Evolutionary conservation across 2,888 invertebrate species (phyloP).

Genomic region (Orthosia gracilis): DNA sequence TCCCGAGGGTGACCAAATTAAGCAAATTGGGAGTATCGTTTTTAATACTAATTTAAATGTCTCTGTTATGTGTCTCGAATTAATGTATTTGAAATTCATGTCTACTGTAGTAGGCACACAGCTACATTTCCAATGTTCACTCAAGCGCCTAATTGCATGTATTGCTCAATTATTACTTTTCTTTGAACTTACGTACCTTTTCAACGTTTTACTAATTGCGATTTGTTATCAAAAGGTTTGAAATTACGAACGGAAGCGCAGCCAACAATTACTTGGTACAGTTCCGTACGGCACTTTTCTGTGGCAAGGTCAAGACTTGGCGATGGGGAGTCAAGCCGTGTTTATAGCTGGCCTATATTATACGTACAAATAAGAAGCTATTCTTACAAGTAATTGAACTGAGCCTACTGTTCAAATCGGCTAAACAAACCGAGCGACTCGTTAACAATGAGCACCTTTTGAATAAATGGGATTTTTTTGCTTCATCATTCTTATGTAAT

Average conservation of each 20-base stretch:
- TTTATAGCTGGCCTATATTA: conserved; percentile 32
- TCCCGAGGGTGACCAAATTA: conserved; percentile 23
- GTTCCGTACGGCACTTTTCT: conserved; percentile 49
- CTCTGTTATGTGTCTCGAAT: background rate
- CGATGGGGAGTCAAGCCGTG: conserved; percentile 11
- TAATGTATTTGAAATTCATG: background rate
- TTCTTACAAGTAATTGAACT: conserved; percentile 70
- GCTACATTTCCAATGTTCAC: background rate
- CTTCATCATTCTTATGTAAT: conserved; percentile 71
- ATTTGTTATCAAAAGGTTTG: conserved; percentile 58
- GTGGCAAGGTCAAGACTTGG: conserved; percentile 55
- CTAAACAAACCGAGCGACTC: conserved; percentile 66
- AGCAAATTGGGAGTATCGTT: conserved; percentile 30
- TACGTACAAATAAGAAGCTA: conserved; percentile 67
- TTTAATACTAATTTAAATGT: background rate
- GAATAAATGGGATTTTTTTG: conserved; percentile 66
- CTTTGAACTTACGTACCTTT: conserved; percentile 8
- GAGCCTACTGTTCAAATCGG: conserved; percentile 67
- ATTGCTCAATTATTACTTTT: conserved; percentile 22
- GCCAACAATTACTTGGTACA: conserved; percentile 69
- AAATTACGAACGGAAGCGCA: conserved; percentile 70
- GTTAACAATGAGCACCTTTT: conserved; percentile 68
- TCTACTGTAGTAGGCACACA: background rate
- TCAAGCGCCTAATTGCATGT: conserved; percentile 32
- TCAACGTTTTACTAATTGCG: conserved; percentile 49